Evolutionary conservation across 2,797 vertebrate genomes (phyloP).

Genomic region (Anguilla anguilla): DNA sequence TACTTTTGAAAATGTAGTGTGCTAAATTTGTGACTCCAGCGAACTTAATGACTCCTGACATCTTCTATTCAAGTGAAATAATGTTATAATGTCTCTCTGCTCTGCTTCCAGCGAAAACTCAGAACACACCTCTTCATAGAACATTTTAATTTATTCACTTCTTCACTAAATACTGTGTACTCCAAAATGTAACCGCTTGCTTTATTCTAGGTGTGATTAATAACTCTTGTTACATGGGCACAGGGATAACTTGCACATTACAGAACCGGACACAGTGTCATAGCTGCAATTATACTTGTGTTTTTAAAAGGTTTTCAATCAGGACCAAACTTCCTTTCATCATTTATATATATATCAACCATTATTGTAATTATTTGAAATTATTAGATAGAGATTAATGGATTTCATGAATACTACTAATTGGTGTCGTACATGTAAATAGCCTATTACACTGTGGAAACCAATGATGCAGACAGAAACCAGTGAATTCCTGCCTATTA

Average conservation of each 20-base stretch:
- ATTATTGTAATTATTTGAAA: conserved; percentile 6
- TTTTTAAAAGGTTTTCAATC: neutral
- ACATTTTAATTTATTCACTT: no score
- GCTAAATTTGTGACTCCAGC: no score
- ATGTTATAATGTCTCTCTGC: no score
- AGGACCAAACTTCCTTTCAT: neutral
- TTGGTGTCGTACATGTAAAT: neutral
- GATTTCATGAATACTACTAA: neutral
- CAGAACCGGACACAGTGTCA: neutral
- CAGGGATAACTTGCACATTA: neutral
- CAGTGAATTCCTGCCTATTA: neutral
- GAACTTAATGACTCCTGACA: no score
- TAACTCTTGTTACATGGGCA: neutral
- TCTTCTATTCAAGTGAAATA: no score
- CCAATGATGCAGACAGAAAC: neutral
- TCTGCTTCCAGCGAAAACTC: no score
- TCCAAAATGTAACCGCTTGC: no score
- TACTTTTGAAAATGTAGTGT: no score
- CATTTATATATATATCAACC: neutral
- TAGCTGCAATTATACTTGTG: neutral
- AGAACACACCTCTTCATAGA: no score
- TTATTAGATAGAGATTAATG: neutral
- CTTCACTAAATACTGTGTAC: no score
- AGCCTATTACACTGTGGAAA: neutral
- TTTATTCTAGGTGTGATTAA: neutral